Evolutionary conservation across 2,888 invertebrate species (phyloP).

Genomic region (Thyatira batis): DNA sequence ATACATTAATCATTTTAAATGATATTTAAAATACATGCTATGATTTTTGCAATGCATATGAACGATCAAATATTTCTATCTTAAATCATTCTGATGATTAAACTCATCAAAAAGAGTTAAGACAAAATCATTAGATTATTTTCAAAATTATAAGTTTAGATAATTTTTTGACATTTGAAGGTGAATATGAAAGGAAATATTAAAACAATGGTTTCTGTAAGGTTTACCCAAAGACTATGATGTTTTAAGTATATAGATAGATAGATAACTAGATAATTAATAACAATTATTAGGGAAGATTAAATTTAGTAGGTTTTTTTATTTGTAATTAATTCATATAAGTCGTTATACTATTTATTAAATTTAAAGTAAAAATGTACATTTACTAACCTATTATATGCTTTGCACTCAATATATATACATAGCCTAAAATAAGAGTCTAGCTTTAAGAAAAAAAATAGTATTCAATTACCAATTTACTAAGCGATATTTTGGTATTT

Average conservation of each 20-base stretch:
- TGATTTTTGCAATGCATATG: slow-evolving; percentile 3
- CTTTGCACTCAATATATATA: slow-evolving; percentile 37
- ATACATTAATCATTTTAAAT: slow-evolving; percentile 1
- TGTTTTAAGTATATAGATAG: slow-evolving; percentile 26
- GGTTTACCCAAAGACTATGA: slow-evolving; percentile 20
- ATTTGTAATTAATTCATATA: slow-evolving; percentile 26
- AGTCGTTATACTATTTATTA: background rate
- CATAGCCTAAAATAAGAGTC: slow-evolving; percentile 22
- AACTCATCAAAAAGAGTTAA: background rate
- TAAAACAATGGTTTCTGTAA: background rate
- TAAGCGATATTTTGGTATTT: background rate
- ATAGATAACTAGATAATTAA: slow-evolving; percentile 54
- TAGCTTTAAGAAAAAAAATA: background rate
- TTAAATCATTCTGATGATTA: background rate
- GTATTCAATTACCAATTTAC: background rate
- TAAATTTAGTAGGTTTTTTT: slow-evolving; percentile 31
- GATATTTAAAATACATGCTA: slow-evolving; percentile 16
- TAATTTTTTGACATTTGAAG: background rate
- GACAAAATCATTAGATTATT: background rate
- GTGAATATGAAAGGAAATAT: background rate
- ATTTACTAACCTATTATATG: slow-evolving; percentile 21
- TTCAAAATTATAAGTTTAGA: background rate
- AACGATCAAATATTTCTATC: background rate
- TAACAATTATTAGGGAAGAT: slow-evolving; percentile 59
- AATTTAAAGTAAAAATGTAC: background rate